Evolutionary conservation across 2,113 vertebrate species (phyloP), one percentile per base, ranked within the genome.

Genomic region (Proterorhinus semilunaris): DNA sequence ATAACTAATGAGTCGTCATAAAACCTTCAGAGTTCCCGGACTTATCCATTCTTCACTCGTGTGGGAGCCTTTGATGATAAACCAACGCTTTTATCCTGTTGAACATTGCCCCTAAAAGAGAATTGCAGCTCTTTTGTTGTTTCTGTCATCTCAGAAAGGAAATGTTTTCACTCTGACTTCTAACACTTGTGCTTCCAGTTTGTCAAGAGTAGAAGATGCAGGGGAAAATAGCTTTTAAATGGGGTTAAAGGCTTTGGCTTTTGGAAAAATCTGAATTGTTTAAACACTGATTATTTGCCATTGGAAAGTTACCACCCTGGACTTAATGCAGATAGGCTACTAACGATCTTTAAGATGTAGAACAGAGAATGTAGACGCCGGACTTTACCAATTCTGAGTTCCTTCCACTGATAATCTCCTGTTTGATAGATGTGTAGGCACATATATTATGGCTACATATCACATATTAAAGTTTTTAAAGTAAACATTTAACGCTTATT

Each of bases 61-160:
- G 50, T 69, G 78, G 66, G 79, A 76, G 57, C 69, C 78, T 87
- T 87, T 87, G 78, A 84, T 80, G 82, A 75, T 65, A 75, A 77
- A 71, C 71, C 63, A 75, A 43, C 27, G 55, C 61, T 77, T 77
- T 62, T 47, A 84, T 83, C 80, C 66, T 57, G 66, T 71, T 43
- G 62, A 83, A 75, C 59, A 61, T 67, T 61, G 51, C 53, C 62
- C 17, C 59, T 64, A 54, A 71, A 80, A 79, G 66, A 78, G 65
- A 68, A 54, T 54, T 21, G 10, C 54, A 55, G 48, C 47, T 0
- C 52, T 45, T 48, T 74, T 36, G 72, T 57, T 74, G 65, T 68
- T 78, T 52, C 42, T 50, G 27, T 53, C 65, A 54, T 75, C 75
- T 73, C 76, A 71, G 54, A 69, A 45, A 77, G 44, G 55, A 64